These are phyloP conservation scores for Metopolophium dirhodum DNA, from an alignment of 1,140 invertebrate species.

Conservation along the genomic window DNA sequence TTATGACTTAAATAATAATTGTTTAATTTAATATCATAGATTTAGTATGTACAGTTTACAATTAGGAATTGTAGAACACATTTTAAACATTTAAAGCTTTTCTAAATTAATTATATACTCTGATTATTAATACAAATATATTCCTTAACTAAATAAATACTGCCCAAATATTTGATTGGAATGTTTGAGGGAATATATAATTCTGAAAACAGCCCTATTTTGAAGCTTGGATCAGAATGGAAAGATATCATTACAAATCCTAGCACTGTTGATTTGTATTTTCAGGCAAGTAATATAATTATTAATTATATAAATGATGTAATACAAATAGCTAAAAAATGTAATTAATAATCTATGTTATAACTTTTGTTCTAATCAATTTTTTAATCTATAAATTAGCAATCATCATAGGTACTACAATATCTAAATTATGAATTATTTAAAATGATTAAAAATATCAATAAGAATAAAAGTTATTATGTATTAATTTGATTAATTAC, in stretches of 20 bases:
- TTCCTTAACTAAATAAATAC: slow-evolving; percentile 66
- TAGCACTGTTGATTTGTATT: slow-evolving; percentile 77
- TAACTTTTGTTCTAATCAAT: not conserved
- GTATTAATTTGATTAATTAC: not conserved
- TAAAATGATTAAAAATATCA: no score
- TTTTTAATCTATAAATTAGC: not conserved
- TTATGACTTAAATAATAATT: not conserved
- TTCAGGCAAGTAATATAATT: slow-evolving; percentile 66
- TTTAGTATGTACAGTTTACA: not conserved
- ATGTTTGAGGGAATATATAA: slow-evolving; percentile 76
- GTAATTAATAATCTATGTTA: not conserved
- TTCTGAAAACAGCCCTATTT: slow-evolving; percentile 70
- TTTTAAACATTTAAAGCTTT: not conserved
- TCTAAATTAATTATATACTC: not conserved
- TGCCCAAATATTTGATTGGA: slow-evolving; percentile 74
- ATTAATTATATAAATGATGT: slow-evolving; percentile 54
- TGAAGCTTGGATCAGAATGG: slow-evolving; percentile 73
- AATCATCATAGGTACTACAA: not conserved
- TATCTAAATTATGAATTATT: not conserved
- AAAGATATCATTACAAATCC: slow-evolving; percentile 77
- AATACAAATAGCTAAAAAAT: not conserved
- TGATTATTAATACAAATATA: not conserved
- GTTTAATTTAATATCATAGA: not conserved
- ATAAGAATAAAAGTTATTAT: not conserved
- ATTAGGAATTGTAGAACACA: not conserved